phyloP scores from a whole-genome alignment of 2,797 vertebrate genomes.

The Coregonus sp. region DNA sequence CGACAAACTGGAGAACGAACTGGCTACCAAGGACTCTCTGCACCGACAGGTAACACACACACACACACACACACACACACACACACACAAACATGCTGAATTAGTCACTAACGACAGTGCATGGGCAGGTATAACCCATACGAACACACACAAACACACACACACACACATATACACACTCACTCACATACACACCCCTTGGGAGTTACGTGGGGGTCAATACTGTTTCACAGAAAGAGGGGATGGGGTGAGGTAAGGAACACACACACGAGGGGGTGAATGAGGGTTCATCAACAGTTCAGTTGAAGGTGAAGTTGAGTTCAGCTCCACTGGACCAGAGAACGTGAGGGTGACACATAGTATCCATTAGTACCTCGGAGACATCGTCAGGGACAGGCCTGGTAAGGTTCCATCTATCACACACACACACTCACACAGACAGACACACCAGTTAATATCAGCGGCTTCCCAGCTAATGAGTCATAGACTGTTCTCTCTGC shows the following conservation, averaged over 20 bases:
- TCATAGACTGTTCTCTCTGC: too few relatives aligned
- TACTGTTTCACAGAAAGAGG: neutral
- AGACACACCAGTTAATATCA: neutral
- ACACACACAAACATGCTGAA: too few relatives aligned
- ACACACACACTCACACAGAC: constrained; percentile 9
- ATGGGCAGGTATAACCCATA: too few relatives aligned
- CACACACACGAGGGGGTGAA: neutral
- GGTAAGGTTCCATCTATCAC: neutral
- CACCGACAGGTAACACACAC: constrained; percentile 84
- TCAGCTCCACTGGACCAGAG: constrained; percentile 22
- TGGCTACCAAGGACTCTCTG: constrained; percentile 93
- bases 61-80: constrained; percentile 7
- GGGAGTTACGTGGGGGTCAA: neutral
- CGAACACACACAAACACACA: too few relatives aligned
- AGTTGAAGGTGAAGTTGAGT: too few relatives aligned
- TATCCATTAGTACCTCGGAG: neutral
- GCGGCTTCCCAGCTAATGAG: too few relatives aligned
- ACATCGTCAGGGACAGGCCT: neutral
- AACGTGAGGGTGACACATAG: neutral
- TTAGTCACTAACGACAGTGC: too few relatives aligned
- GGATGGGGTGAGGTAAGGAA: neutral
- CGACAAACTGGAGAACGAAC: constrained; percentile 91
- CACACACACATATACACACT: too few relatives aligned
- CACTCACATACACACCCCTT: too few relatives aligned
- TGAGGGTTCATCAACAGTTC: constrained; percentile 49